These are phyloP conservation scores for Clepsis dumicolana DNA, from an alignment of 2,888 invertebrate species.

Conservation along the genomic window DNA sequence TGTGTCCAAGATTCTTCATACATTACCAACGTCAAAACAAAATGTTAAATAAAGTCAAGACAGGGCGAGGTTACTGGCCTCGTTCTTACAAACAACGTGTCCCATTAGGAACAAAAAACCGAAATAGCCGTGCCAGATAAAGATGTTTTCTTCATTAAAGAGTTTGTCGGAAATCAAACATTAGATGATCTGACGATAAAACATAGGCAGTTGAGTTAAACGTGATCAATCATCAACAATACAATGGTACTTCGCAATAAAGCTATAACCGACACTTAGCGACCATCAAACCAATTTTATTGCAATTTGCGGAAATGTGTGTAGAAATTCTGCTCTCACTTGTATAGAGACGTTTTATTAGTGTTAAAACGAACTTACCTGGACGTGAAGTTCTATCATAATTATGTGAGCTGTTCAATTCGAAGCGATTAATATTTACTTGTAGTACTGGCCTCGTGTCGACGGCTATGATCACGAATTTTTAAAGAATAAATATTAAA, in stretches of 20 bases:
- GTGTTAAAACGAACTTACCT: too few relatives aligned
- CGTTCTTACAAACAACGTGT: conserved; percentile 60
- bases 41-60: conserved; percentile 27
- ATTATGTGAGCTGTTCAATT: too few relatives aligned
- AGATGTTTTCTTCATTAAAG: conserved; percentile 43
- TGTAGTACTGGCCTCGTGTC: too few relatives aligned
- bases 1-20: background rate
- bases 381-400: too few relatives aligned
- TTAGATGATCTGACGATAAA: conserved; percentile 10
- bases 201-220: background rate
- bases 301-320: conserved; percentile 48
- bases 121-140: conserved; percentile 59
- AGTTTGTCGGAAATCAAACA: conserved; percentile 27
- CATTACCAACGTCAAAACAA: conserved; percentile 26
- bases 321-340: conserved; percentile 3
- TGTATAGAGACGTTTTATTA: background rate
- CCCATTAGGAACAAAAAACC: conserved; percentile 58
- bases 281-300: conserved; percentile 54
- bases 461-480: too few relatives aligned
- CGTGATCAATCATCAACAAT: background rate
- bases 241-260: conserved; percentile 8
- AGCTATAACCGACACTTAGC: background rate
- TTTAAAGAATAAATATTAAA: too few relatives aligned
- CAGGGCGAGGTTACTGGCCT: conserved; percentile 60
- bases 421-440: too few relatives aligned